These are phyloP conservation scores for Hemicrepidius hirtus DNA, from an alignment of 2,888 invertebrate genomes.

Conservation along the genomic window DNA sequence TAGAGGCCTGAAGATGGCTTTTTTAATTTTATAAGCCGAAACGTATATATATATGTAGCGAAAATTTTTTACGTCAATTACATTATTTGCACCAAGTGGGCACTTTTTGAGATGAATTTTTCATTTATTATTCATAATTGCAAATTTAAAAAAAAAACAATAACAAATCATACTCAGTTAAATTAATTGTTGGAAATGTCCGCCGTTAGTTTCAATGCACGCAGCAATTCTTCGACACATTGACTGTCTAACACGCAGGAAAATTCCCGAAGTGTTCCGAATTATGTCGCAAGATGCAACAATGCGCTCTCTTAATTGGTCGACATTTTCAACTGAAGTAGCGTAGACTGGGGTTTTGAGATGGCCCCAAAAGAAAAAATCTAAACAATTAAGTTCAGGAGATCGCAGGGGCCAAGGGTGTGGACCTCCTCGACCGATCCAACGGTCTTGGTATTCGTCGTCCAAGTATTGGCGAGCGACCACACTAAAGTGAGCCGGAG, in stretches of 20 bases:
- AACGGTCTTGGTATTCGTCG: conserved; percentile 48
- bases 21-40: too few species aligned
- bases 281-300: conserved; percentile 46
- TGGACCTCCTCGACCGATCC: conserved; percentile 58
- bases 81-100: too few species aligned
- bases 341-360: conserved; percentile 56
- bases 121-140: too few species aligned
- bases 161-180: too few species aligned
- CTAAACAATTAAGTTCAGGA: conserved; percentile 55
- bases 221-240: conserved; percentile 1
- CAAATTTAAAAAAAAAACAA: too few species aligned
- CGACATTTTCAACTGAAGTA: conserved; percentile 51
- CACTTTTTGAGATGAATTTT: too few species aligned
- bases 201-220: too few species aligned
- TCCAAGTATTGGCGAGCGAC: conserved; percentile 54
- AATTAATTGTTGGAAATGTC: too few species aligned
- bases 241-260: conserved; percentile 13
- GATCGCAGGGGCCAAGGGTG: conserved; percentile 58
- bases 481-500: conserved; percentile 31
- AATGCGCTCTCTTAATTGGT: conserved; percentile 54
- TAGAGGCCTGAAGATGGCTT: too few species aligned
- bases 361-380: conserved; percentile 47
- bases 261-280: conserved; percentile 40
- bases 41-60: too few species aligned
- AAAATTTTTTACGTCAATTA: too few species aligned